Conservation (phyloP, 2,888 invertebrate species). For the Lasioglossum malachurum region DNA sequence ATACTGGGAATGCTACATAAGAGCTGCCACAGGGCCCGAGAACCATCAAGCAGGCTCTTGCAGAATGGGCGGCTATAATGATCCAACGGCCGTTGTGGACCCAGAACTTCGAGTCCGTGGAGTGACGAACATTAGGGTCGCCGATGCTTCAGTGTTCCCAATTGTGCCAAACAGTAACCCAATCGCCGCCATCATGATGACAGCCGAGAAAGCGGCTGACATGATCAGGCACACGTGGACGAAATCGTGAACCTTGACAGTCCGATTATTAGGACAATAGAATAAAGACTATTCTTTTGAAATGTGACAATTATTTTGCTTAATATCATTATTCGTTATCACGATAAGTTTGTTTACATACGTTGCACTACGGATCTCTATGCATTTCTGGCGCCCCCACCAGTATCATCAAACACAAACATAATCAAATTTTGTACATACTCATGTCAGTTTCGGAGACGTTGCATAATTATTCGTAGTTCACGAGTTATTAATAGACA, state of each 20-base stretch:
- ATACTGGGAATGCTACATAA: constrained; percentile 89
- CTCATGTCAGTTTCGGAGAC: background rate
- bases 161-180: constrained; percentile 89
- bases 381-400: too few species aligned
- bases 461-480: background rate
- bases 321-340: background rate
- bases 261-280: background rate
- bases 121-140: constrained; percentile 88
- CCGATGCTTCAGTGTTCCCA: constrained; percentile 90
- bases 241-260: constrained; percentile 31
- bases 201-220: constrained; percentile 90
- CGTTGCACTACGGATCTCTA: background rate
- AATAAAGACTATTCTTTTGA: constrained; percentile 21
- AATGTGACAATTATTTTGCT: background rate
- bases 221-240: constrained; percentile 63
- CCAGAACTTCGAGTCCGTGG: constrained; percentile 88
- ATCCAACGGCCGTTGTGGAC: constrained; percentile 87
- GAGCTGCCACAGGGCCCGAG: constrained; percentile 87
- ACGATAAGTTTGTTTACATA: background rate
- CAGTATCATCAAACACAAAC: background rate
- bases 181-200: constrained; percentile 89
- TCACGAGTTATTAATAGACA: background rate
- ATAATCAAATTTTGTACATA: background rate
- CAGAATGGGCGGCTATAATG: constrained; percentile 86
- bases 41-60: constrained; percentile 89